These are phyloP conservation scores for Argopecten irradians DNA, from an alignment of 1,140 invertebrate species.

Conservation along the genomic window DNA sequence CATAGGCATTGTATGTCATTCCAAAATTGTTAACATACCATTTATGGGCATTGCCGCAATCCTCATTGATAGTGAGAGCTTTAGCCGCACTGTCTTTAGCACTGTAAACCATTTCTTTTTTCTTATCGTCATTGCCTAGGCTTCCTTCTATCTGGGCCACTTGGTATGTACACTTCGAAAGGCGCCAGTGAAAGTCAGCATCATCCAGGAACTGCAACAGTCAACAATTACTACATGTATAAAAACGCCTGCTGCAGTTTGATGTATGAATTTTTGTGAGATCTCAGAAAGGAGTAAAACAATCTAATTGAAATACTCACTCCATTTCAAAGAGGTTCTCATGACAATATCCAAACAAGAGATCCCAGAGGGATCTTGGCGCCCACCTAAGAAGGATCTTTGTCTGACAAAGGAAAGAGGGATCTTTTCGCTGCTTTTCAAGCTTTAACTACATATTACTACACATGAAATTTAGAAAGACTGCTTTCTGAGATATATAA, in stretches of 20 bases:
- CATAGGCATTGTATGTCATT: background rate
- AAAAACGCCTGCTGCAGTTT: background rate
- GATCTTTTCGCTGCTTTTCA: too few species aligned
- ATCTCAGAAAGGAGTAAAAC: too few species aligned
- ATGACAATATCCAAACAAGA: too few species aligned
- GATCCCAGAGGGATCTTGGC: too few species aligned
- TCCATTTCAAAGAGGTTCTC: too few species aligned
- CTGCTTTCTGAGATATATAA: too few species aligned
- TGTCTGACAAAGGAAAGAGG: too few species aligned
- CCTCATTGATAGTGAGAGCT: slow-evolving; percentile 80
- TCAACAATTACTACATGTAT: background rate
- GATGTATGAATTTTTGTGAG: too few species aligned
- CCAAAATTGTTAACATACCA: slow-evolving; percentile 79
- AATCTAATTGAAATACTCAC: too few species aligned
- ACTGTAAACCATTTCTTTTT: slow-evolving; percentile 80
- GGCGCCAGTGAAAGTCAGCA: slow-evolving; percentile 82
- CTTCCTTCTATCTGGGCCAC: slow-evolving; percentile 78
- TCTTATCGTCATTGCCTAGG: slow-evolving; percentile 77
- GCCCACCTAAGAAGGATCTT: too few species aligned
- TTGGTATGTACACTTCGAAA: slow-evolving; percentile 81
- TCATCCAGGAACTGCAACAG: slow-evolving; percentile 56
- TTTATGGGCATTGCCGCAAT: slow-evolving; percentile 84
- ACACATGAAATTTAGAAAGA: too few species aligned
- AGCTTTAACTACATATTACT: too few species aligned
- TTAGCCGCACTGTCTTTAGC: slow-evolving; percentile 81